Conservation (phyloP, 2,888 invertebrate genomes). For the Rhyacophila evoluta region DNA sequence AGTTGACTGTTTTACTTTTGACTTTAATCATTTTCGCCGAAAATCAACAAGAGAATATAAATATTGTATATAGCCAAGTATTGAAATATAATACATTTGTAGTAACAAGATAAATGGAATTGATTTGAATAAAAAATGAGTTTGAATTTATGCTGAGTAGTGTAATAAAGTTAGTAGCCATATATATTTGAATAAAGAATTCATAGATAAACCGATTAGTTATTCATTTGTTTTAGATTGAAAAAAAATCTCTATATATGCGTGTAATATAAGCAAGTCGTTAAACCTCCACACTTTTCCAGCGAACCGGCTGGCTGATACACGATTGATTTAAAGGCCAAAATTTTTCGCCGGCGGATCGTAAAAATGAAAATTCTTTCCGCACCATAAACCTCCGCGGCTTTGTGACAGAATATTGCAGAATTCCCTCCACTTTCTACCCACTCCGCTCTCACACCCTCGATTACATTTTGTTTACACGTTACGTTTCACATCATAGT, state of each 20-base stretch:
- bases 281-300: not conserved
- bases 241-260: not conserved
- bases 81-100: too few relatives aligned
- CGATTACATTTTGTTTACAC: not conserved
- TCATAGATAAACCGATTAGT: not conserved
- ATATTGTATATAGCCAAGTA: too few relatives aligned
- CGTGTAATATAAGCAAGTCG: not conserved
- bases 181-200: not conserved
- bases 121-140: too few relatives aligned
- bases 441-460: not conserved
- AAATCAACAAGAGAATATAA: too few relatives aligned
- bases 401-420: constrained; percentile 22
- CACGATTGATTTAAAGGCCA: constrained; percentile 5
- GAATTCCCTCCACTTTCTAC: not conserved
- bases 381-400: constrained; percentile 4
- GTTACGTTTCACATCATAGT: constrained; percentile 10
- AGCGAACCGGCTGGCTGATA: not conserved
- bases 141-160: too few relatives aligned
- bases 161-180: too few relatives aligned
- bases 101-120: too few relatives aligned
- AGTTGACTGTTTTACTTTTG: too few relatives aligned
- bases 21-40: too few relatives aligned
- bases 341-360: constrained; percentile 1
- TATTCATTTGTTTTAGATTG: constrained; percentile 18
- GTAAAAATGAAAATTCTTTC: constrained; percentile 24